Base-by-base conservation (phyloP, 2,113 vertebrate species). In the Hypanus sabinus region DNA sequence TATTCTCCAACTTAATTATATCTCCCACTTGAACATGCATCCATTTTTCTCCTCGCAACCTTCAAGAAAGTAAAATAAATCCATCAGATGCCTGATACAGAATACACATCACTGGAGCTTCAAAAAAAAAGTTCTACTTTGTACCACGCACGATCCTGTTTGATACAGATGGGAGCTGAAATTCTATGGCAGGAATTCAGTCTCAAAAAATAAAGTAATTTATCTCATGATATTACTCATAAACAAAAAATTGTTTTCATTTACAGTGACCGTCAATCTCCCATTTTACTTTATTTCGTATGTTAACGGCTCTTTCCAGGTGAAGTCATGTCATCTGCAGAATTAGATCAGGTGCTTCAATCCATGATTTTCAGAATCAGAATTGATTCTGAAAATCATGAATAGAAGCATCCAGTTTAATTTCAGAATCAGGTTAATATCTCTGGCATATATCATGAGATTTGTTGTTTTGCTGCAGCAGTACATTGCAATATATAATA, bases 11-110 rank as follows among this genome's bases (percentile, higher is more conserved):
- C 95, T 98, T 98, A 95, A 99, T 96, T 94, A 99, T 97, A 95
- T 99, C 98, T 30, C 99, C 99, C 57, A 99, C 98, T 95, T 98
- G 97, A 94, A 99, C 96, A 75, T 98, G 97, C 98, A 97, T 98
- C 99, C 98, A 99, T 96, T 98, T 98, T 94, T 98, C 97, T 24
- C 95, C 96, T 93, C 95, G 96, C 73, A 99, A 94, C 95, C 99
- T 99, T 95, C 46, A 96, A 95, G 95, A 94, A 97, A 60, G 95
- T 12, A 93, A 91, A 94, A 70, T 94, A 27, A 79, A 94, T 11
- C 55, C 16, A 3, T 57, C 24, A 80, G 68, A 77, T 76, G 3
- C 5, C n/a, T 46, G 94, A 27, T 71, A 18, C 38, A 38, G 71
- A 36, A 70, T 71, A 60, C 36, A 87, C 27, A 71, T 3, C 11